Evolutionary conservation across 1,140 invertebrate genomes (phyloP), one percentile per base, ranked within the genome.

Genomic region (Phortica variegata): DNA sequence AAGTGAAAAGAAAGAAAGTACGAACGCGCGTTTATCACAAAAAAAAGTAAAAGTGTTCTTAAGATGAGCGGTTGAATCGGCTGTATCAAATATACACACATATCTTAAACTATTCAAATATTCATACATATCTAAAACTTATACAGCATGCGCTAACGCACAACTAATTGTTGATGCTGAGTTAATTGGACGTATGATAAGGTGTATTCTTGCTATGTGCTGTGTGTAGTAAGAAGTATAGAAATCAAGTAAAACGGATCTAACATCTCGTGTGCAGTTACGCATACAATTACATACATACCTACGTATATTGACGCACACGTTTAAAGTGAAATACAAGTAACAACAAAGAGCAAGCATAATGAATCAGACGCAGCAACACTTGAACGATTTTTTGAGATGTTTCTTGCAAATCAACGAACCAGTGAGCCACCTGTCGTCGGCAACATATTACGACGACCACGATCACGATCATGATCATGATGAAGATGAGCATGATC

Each of bases 371-470:
- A 63, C 63, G n/a, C n/a, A n/a, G n/a, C n/a, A n/a, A 54, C 60
- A 68, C 60, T 65, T 68, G 40, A 69, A 68, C 60, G 60, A 68
- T 60, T 68, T 68, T 49, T 56, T 68, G 40, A 69, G 68, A 52
- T 68, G 63, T 65, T 68, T 68, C 63, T 65, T 68, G 63, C 60
- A 68, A 68, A 69, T 69, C 52, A 60, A 68, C 60, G 63, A 58
- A 54, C 47, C 65, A 57, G 54, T 52, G 41, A 49, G 47, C 52
- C 65, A 47, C 29, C 58, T 61, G 10, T 6, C 23, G 23, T 5
- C 10, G 10, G 5, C 23, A 49, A 15, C 52, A 32, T 33, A 47
- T 3, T 60, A 40, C 42, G 43, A 60, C 23, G 41, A 34, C 26
- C 40, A 60, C 20, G 65, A 76, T 47, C 47, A 78, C 66, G 61